These are phyloP conservation scores for Helicoverpa armigera DNA, from an alignment of 1,140 invertebrate genomes.

Conservation along the genomic window DNA sequence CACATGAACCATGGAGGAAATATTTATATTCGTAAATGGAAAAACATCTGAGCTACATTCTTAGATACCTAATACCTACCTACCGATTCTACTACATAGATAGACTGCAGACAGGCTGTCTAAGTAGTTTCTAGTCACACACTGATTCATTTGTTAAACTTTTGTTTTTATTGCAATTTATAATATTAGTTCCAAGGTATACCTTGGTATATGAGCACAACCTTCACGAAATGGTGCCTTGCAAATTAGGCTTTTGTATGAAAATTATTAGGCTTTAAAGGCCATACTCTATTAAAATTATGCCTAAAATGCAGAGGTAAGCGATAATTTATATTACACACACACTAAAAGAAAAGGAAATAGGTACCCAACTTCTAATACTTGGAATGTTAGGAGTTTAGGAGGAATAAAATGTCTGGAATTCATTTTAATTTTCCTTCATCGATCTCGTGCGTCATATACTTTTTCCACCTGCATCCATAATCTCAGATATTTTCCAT, in stretches of 20 bases:
- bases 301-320: neutral
- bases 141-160: neutral
- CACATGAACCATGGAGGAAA: too few relatives aligned
- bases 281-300: neutral
- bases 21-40: neutral
- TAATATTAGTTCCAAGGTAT: neutral
- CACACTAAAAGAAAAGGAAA: neutral
- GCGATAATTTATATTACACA: too few relatives aligned
- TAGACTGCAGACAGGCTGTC: neutral
- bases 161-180: neutral
- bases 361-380: neutral
- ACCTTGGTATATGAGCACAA: neutral
- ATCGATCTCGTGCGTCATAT: too few relatives aligned
- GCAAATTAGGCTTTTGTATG: neutral
- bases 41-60: neutral
- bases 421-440: too few relatives aligned
- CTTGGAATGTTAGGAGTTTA: too few relatives aligned
- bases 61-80: neutral
- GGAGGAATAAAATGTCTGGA: too few relatives aligned
- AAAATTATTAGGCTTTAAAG: neutral
- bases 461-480: too few relatives aligned
- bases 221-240: slow-evolving; percentile 9
- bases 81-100: neutral
- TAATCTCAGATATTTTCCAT: too few relatives aligned
- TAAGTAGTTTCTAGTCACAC: neutral